Evolutionary conservation across 2,888 invertebrate genomes (phyloP).

Genomic region (Ypsolopha scabrella): DNA sequence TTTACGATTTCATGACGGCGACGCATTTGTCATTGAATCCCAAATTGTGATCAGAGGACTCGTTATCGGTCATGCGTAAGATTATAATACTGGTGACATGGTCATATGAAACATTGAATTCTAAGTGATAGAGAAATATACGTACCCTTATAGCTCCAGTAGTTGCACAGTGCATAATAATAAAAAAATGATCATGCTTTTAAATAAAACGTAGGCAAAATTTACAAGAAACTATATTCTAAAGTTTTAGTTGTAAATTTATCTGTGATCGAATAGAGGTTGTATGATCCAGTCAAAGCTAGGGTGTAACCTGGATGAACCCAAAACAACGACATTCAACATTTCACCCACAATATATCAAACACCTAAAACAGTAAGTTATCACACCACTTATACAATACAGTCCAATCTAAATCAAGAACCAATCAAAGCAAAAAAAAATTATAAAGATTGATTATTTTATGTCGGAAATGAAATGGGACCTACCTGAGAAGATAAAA

Average conservation of each 20-base stretch:
- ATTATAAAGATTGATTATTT: constrained; percentile 20
- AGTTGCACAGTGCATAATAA: too few species aligned
- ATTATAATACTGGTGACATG: not conserved
- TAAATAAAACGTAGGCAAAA: too few species aligned
- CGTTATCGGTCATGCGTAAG: constrained; percentile 32
- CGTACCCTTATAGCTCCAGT: too few species aligned
- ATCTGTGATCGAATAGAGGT: constrained; percentile 48
- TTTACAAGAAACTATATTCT: not conserved
- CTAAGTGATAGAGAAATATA: too few species aligned
- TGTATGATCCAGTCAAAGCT: constrained; percentile 29
- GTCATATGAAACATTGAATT: too few species aligned
- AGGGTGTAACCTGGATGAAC: constrained; percentile 64
- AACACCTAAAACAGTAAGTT: constrained; percentile 48
- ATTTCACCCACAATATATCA: constrained; percentile 53
- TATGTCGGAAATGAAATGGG: constrained; percentile 44
- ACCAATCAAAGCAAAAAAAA: constrained; percentile 40
- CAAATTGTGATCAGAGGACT: constrained; percentile 16
- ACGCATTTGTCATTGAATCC: constrained; percentile 58
- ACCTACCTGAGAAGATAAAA: constrained; percentile 34
- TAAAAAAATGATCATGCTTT: too few species aligned
- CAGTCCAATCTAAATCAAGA: constrained; percentile 37
- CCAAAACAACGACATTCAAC: constrained; percentile 64
- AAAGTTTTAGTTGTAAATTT: constrained; percentile 50
- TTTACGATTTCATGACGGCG: constrained; percentile 65
- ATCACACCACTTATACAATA: constrained; percentile 58